A percentile compares a stretch with the other conserved stretches of the same genome.
These are phyloP conservation scores for Cantharis lateralis DNA, from an alignment of 2,888 invertebrate species.

Conservation along the genomic window DNA sequence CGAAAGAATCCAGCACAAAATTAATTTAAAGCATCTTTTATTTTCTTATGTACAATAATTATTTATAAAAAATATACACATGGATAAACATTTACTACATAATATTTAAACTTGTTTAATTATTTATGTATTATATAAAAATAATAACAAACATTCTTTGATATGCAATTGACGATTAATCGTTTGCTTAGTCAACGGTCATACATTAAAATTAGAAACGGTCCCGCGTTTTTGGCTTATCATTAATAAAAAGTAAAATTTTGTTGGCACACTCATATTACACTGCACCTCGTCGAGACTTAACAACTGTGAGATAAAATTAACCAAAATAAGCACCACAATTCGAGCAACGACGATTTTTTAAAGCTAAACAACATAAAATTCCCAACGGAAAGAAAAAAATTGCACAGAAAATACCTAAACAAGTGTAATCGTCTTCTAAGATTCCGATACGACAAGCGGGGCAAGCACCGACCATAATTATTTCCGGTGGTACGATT, in stretches of 20 bases:
- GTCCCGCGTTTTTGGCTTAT: neutral
- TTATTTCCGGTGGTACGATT: conserved; percentile 75
- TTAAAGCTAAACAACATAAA: conserved; percentile 82
- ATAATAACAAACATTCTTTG: neutral
- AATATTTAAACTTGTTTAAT: neutral
- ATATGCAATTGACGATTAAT: neutral
- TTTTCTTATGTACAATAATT: neutral
- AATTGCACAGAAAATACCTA: conserved; percentile 83
- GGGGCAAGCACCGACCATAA: conserved; percentile 86
- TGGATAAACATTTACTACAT: neutral
- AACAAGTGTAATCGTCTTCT: conserved; percentile 85
- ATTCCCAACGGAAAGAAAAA: conserved; percentile 87
- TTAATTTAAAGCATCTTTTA: neutral
- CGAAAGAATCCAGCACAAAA: neutral
- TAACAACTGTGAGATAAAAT: conserved; percentile 28
- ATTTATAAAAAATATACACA: neutral
- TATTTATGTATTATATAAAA: neutral
- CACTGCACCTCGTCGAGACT: neutral
- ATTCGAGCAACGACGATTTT: conserved; percentile 83
- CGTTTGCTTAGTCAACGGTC: neutral
- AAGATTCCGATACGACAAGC: conserved; percentile 86
- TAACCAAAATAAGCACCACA: conserved; percentile 83
- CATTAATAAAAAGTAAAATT: neutral
- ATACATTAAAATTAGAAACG: neutral
- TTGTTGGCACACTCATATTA: neutral